Base-by-base conservation (phyloP, 2,888 invertebrate genomes). In the Xanthia togata region DNA sequence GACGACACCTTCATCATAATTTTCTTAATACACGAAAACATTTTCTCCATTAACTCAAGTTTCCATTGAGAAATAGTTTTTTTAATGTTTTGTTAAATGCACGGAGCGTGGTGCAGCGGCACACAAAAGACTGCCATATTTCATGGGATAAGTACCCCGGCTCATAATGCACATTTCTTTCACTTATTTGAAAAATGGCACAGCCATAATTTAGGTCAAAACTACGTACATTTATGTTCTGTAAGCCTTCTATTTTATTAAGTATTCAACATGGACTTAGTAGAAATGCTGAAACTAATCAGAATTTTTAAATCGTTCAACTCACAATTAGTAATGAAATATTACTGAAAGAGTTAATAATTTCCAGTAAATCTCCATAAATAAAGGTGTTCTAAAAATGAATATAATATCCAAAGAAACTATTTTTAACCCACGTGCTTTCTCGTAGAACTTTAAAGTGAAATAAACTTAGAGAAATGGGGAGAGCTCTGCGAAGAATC, bases 141-240 rank as follows among this genome's bases (percentile, higher is more conserved):
- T 89, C 82, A 89, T 70, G 68, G 77, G 83, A 82, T 89, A 84
- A 89, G 87, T 82, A 89, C 81, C 79, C 20, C 59, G 78, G 83
- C 79, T 82, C 85, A 84, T 85, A 87, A 89, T 89, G 86, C 88
- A 85, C 81, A 81, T 87, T 89, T 83, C 82, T 83, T 85, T 87
- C 80, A 83, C 78, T 82, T 83, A 78, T 72, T 73, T 87, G 79
- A 88, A 81, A 84, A 86, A 88, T 86, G 70, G 76, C 69, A 75
- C 77, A 65, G 79, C 53, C 63, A 83, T 76, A 76, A 86, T 86
- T 88, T 79, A 73, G 81, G 84, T 80, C 70, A 77, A 69, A 71
- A 71, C 69, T 74, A 76, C 72, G 23, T 72, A 71, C 65, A 60
- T 73, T 74, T 67, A 59, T 64, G 62, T 64, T 57, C 64, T 26